phyloP scores from a whole-genome alignment of 2,797 vertebrate genomes.

The Phyllotis vaccarum region DNA sequence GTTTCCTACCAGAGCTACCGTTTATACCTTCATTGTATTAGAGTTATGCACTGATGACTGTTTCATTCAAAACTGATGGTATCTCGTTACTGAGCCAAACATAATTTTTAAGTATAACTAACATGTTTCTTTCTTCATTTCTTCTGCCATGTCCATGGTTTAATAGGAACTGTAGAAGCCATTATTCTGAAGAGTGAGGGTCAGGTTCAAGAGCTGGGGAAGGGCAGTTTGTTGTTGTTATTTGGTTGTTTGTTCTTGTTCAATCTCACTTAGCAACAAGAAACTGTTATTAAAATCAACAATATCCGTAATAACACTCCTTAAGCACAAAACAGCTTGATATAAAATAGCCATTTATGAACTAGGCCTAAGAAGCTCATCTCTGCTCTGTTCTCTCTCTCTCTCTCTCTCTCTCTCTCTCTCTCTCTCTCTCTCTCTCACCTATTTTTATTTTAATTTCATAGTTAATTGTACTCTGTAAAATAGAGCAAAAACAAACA shows the following conservation, averaged over 20 bases:
- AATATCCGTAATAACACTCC: neutral
- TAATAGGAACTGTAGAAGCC: neutral
- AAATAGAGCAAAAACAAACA: neutral
- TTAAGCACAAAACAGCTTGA: conserved; percentile 10
- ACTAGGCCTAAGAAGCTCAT: neutral
- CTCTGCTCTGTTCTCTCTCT: neutral
- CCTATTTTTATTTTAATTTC: conserved; percentile 21
- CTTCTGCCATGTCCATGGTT: neutral
- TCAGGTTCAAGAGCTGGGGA: neutral
- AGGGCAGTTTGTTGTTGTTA: neutral
- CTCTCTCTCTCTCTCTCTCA: neutral
- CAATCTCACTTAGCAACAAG: neutral
- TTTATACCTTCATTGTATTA: neutral
- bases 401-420: neutral
- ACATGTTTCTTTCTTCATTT: neutral
- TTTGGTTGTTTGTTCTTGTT: neutral
- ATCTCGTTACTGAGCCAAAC: conserved; percentile 16
- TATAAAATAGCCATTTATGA: neutral
- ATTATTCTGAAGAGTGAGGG: neutral
- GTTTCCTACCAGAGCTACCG: neutral
- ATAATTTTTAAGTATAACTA: neutral
- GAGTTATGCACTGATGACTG: neutral
- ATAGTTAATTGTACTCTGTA: neutral
- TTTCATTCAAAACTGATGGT: conserved; percentile 17
- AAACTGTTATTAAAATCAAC: conserved; percentile 38